phyloP scores from a whole-genome alignment of 2,888 invertebrate species.

The Tubiluchus corallicola region DNA sequence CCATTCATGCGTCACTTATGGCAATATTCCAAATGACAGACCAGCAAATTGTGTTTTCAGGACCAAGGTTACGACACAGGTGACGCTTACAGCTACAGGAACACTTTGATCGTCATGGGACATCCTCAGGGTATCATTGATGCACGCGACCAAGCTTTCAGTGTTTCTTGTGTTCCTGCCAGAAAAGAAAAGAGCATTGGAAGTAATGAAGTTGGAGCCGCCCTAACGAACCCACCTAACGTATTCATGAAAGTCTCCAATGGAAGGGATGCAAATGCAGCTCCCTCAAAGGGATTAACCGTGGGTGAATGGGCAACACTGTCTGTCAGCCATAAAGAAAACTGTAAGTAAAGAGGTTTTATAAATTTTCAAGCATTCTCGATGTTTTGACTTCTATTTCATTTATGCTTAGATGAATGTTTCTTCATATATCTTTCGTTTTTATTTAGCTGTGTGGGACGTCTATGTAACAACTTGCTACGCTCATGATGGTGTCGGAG shows the following conservation, averaged over 20 bases:
- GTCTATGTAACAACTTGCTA: conserved; percentile 86
- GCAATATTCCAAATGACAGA: too few species aligned
- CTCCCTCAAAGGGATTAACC: background rate
- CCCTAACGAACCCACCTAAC: background rate
- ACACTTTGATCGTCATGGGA: background rate
- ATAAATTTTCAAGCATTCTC: too few species aligned
- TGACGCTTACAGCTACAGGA: background rate
- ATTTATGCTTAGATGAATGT: too few species aligned
- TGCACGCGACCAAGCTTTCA: background rate
- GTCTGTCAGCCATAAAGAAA: background rate
- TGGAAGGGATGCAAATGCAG: background rate
- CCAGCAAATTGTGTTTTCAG: too few species aligned
- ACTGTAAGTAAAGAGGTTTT: too few species aligned
- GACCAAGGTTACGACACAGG: too few species aligned
- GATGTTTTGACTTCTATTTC: too few species aligned
- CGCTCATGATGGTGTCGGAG: conserved; percentile 80
- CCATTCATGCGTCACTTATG: too few species aligned
- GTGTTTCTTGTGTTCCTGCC: too few species aligned
- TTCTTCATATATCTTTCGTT: too few species aligned
- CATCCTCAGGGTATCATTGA: background rate
- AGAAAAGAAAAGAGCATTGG: too few species aligned
- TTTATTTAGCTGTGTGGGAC: conserved; percentile 36
- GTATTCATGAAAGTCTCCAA: background rate
- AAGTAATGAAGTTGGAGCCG: too few species aligned
- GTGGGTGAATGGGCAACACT: background rate